These are phyloP conservation scores for Dromaius novaehollandiae DNA, from an alignment of 2,113 vertebrate species.

Conservation along the genomic window DNA sequence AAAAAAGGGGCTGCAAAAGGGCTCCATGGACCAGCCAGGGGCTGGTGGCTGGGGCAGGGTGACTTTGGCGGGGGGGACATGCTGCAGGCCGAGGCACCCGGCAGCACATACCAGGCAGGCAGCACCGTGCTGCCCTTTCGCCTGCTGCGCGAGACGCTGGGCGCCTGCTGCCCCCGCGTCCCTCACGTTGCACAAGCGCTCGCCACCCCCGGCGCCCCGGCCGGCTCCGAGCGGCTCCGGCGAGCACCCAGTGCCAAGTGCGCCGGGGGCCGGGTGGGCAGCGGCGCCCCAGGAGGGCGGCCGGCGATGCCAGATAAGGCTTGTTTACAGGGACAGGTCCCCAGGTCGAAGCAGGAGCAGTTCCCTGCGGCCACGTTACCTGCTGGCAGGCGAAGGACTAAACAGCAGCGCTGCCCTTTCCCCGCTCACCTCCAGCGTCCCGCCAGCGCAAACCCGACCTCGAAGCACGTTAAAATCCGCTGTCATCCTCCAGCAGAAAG, in stretches of 20 bases:
- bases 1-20: background rate
- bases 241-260: background rate
- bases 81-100: fast-evolving
- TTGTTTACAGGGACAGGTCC: background rate
- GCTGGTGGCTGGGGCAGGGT: background rate
- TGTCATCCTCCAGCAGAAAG: background rate
- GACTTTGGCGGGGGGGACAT: background rate
- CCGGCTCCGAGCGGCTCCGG: fast-evolving
- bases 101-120: background rate
- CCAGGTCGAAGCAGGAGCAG: background rate
- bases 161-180: background rate
- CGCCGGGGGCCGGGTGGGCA: too few species aligned
- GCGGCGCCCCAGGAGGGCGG: background rate
- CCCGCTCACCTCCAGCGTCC: too few species aligned
- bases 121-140: background rate
- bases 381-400: background rate
- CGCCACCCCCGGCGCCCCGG: fast-evolving
- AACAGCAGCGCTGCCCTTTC: background rate
- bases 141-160: background rate
- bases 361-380: background rate
- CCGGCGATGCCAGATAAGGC: conserved; percentile 7
- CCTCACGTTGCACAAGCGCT: background rate
- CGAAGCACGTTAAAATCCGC: background rate
- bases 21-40: background rate
- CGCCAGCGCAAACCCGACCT: background rate